Evolutionary conservation across 1,140 invertebrate species (phyloP), one percentile per base, ranked within the genome.

Genomic region (Bombus waltoni): DNA sequence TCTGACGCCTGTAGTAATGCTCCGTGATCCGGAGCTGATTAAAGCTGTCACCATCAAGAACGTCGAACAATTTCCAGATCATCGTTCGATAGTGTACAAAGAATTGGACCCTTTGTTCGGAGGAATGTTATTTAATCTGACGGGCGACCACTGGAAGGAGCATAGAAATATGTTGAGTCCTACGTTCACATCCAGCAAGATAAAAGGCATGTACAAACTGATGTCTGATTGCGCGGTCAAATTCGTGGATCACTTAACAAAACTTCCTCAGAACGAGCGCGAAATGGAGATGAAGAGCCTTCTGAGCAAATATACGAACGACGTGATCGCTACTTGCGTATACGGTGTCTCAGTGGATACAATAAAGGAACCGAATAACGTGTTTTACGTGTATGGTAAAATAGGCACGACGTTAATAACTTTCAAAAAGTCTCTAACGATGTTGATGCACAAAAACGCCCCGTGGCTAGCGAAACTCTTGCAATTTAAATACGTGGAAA

Each of bases 331-430:
- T 0, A 94, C 94, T 0, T 95, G 94, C 13, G 83, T 81, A 0
- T 90, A 86, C 1, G 88, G 88, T 0, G 38, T 88, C 4, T 47
- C 4, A 6, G 73, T 90, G 0, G 80, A 90, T 38, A 84, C 83
- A 11, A 93, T 96, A n/a, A 93, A 93, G 40, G 93, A 96, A 5
- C 92, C 93, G 0, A 53, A 96, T 0, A 97, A 97, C 81, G 92
- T 95, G n/a, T 96, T 97, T 85, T 97, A 95, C 74, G 75, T 87
- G 83, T 94, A 95, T 91, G 96, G 95, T 28, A 95, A 94, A 70
- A 38, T 91, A 44, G 44, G 86, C 5, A 86, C 88, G 0, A 65
- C 22, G 9, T 82, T 92, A 8, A 18, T n/a, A 5, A 13, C 8
- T 0, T 11, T 53, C 9, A 4, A 9, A 38, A 81, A 79, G 0